Evolutionary conservation across 2,888 invertebrate species (phyloP), one percentile per base, ranked within the genome.

Genomic region (Sussaba pulchella): DNA sequence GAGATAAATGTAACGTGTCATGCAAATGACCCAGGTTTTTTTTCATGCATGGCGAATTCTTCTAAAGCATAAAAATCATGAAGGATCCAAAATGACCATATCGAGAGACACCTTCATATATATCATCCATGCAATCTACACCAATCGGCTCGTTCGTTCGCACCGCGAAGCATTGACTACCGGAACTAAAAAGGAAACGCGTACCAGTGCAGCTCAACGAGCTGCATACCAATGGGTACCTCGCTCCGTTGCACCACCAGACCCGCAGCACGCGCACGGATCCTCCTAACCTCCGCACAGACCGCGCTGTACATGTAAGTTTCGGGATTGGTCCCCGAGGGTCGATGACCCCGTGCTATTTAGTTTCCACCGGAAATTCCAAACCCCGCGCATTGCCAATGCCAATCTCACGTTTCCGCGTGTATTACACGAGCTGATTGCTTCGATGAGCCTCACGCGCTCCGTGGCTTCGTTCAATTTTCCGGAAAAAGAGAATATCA

Each of bases 131-230:
- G n/a, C n/a, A n/a, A n/a, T n/a, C n/a, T n/a, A n/a, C 64, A 52
- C 59, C 75, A 45, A 72, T 78, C 75, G 75, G 47, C 61, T 75
- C 41, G 52, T 78, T 76, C 57, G 8, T 57, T 52, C 63, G 57
- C 31, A 19, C 43, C 61, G 67, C 78, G 74, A 54, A 26, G 74
- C 82, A 83, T 81, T 83, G 85, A 77, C 82, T 81, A 73, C 63
- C 81, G 83, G 84, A 86, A 86, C 85, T 82, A 82, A 87, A 86
- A 88, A 89, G 88, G 85, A 88, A 86, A 84, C 86, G 82, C 83
- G 83, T 84, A 85, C 76, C 74, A 63, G 78, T 78, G 71, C 83
- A 64, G 79, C 76, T 79, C 71, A 64, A 31, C 69, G 83, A 81
- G 81, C 84, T 84, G 86, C 87, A 89, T 87, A 87, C 83, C 86